These are phyloP conservation scores for Paramormyrops hopkinsi DNA, from an alignment of 2,797 vertebrate species.

Conservation along the genomic window DNA sequence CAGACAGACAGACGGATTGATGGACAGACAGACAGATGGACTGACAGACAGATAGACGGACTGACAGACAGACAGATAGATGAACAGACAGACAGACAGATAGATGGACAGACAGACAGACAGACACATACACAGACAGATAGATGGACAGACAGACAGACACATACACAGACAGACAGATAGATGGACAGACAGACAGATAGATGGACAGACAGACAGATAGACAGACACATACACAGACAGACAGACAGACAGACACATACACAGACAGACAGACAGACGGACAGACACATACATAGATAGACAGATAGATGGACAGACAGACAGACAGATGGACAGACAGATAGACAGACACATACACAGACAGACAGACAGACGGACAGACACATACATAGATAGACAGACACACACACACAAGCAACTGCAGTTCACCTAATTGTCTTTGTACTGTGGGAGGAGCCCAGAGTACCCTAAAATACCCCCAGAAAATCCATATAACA, in stretches of 20 bases:
- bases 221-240: not conserved
- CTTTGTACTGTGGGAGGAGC: not conserved
- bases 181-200: not conserved
- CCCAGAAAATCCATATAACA: not conserved
- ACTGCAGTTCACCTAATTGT: not conserved
- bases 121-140: no score
- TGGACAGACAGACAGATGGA: no score
- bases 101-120: no score
- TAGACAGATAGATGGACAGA: not conserved
- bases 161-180: not conserved
- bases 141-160: no score
- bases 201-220: not conserved
- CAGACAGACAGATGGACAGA: not conserved
- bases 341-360: not conserved
- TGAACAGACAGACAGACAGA: no score
- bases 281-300: no score
- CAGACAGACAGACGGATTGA: not conserved
- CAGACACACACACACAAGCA: not conserved
- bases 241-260: no score
- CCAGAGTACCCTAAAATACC: not conserved
- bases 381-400: not conserved
- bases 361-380: not conserved
- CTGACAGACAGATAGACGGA: no score
- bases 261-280: no score
- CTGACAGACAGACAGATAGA: not conserved